Evolutionary conservation across 2,113 vertebrate genomes (phyloP).

Genomic region (Gavia stellata): DNA sequence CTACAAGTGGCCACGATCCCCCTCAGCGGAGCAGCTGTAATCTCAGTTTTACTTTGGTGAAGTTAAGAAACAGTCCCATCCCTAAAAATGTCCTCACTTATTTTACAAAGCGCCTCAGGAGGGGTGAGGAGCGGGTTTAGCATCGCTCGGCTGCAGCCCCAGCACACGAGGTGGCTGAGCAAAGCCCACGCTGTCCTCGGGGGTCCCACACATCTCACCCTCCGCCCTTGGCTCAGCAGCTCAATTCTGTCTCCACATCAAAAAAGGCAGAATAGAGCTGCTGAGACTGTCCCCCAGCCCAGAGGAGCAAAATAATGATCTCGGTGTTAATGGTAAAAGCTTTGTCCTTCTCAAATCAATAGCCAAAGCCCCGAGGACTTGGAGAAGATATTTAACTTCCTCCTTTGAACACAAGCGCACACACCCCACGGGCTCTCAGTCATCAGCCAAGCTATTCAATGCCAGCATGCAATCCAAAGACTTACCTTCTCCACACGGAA

Average conservation of each 20-base stretch:
- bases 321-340: background rate
- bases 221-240: background rate
- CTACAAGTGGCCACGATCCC: accelerated
- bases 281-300: background rate
- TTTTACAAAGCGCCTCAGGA: background rate
- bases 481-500: slow-evolving; percentile 83
- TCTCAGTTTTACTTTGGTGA: background rate
- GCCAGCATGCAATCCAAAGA: background rate
- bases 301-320: accelerated
- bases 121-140: background rate
- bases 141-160: background rate
- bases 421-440: accelerated
- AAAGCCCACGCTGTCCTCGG: background rate
- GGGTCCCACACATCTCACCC: background rate
- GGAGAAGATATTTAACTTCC: background rate
- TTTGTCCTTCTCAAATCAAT: background rate
- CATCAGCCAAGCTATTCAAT: background rate
- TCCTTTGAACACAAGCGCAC: background rate
- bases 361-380: background rate
- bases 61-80: background rate
- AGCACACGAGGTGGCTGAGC: background rate
- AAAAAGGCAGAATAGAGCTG: background rate
- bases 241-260: background rate
- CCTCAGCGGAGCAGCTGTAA: background rate
- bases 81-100: background rate